Evolutionary conservation across 2,797 vertebrate species (phyloP).

Genomic region (Sebastes elongatus): DNA sequence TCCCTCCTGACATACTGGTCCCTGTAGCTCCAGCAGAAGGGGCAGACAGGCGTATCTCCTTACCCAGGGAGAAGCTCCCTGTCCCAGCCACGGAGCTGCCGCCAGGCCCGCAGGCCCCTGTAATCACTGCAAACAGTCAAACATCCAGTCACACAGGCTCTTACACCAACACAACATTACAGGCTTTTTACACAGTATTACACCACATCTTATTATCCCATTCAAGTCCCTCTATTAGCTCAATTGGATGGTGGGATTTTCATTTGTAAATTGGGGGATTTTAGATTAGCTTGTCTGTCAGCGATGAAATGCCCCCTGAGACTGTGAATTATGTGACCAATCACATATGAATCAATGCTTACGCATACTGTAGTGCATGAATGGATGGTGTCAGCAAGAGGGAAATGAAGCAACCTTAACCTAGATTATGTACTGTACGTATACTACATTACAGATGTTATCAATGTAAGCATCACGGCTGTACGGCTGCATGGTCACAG

Average conservation of each 20-base stretch:
- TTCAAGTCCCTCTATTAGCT: slow-evolving; percentile 88
- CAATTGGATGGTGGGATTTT: slow-evolving; percentile 89
- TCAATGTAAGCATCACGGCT: slow-evolving; percentile 25
- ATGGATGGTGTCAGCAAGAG: slow-evolving; percentile 56
- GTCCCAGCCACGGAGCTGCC: slow-evolving; percentile 62
- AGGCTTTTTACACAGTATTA: slow-evolving; percentile 88
- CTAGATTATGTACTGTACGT: slow-evolving; percentile 35
- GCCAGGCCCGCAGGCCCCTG: slow-evolving; percentile 79
- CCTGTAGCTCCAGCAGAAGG: slow-evolving; percentile 67
- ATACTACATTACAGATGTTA: slow-evolving; percentile 20
- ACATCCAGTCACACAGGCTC: slow-evolving; percentile 78
- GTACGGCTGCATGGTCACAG: slow-evolving; percentile 23
- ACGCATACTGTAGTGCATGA: slow-evolving; percentile 56
- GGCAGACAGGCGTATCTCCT: slow-evolving; percentile 71
- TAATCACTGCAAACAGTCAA: slow-evolving; percentile 85
- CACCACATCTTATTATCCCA: slow-evolving; percentile 88
- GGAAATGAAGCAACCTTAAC: slow-evolving; percentile 58
- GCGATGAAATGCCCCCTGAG: slow-evolving; percentile 82
- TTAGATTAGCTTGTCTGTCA: slow-evolving; percentile 87
- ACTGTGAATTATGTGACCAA: slow-evolving; percentile 82
- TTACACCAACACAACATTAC: slow-evolving; percentile 86
- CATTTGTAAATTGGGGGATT: slow-evolving; percentile 89
- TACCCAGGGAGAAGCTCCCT: slow-evolving; percentile 77
- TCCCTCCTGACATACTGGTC: slow-evolving; percentile 65
- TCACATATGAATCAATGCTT: slow-evolving; percentile 77